Evolutionary conservation across 2,888 invertebrate genomes (phyloP).

Genomic region (Plebejus argus): DNA sequence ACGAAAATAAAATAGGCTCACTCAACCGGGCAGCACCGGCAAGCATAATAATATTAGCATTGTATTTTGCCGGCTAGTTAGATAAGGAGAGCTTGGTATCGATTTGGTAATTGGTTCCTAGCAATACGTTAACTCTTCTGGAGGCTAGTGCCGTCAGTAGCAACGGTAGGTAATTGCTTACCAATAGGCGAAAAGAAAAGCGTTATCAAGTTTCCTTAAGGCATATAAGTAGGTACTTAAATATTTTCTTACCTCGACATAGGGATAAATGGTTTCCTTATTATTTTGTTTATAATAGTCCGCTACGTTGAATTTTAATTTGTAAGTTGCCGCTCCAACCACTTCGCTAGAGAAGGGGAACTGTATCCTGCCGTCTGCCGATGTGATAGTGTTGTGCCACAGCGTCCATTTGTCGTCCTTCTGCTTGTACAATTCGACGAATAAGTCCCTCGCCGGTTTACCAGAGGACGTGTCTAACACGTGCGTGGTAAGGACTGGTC

Average conservation of each 20-base stretch:
- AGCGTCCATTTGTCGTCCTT: slow-evolving; percentile 84
- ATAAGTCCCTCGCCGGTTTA: slow-evolving; percentile 82
- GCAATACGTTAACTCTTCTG: too few relatives aligned
- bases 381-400: slow-evolving; percentile 83
- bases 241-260: slow-evolving; percentile 83
- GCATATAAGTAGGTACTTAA: too few relatives aligned
- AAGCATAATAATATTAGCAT: too few relatives aligned
- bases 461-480: slow-evolving; percentile 88
- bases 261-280: slow-evolving; percentile 86
- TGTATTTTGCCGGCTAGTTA: too few relatives aligned
- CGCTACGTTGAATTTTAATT: slow-evolving; percentile 86
- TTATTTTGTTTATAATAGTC: slow-evolving; percentile 83
- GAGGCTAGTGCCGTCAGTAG: too few relatives aligned
- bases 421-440: slow-evolving; percentile 85
- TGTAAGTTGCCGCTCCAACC: slow-evolving; percentile 86
- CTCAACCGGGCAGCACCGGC: too few relatives aligned
- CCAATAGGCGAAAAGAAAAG: too few relatives aligned
- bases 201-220: too few relatives aligned
- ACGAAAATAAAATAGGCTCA: too few relatives aligned
- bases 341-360: slow-evolving; percentile 82
- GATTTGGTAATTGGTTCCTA: too few relatives aligned
- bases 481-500: slow-evolving; percentile 86
- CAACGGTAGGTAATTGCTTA: too few relatives aligned
- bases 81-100: too few relatives aligned
- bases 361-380: slow-evolving; percentile 83